Percentiles rank a stretch among this genome's conserved stretches.
Evolutionary conservation across 2,888 invertebrate genomes (phyloP).

Genomic region (Lamproptera curius): DNA sequence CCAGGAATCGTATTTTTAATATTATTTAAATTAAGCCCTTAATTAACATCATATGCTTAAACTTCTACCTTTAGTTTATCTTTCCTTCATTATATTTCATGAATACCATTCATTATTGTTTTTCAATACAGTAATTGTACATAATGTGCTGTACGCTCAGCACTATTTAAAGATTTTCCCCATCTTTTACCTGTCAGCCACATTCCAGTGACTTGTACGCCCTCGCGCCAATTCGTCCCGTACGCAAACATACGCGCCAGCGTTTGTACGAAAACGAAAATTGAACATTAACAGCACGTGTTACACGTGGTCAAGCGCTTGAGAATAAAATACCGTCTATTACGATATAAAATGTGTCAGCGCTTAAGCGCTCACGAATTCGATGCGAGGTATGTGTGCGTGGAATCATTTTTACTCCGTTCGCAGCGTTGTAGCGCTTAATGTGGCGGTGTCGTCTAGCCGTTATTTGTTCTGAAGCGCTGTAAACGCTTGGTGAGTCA

Average conservation of each 20-base stretch:
- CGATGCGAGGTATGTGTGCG: slow-evolving; percentile 10
- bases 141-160: slow-evolving; percentile 25
- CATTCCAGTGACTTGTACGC: slow-evolving; percentile 32
- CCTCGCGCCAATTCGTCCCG: slow-evolving; percentile 36
- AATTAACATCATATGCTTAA: too few species aligned
- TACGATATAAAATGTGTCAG: slow-evolving; percentile 9
- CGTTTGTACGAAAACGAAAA: slow-evolving; percentile 9
- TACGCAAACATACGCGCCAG: slow-evolving; percentile 26
- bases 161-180: slow-evolving; percentile 35
- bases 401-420: slow-evolving; percentile 20
- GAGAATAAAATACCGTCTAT: slow-evolving; percentile 17
- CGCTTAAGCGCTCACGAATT: slow-evolving; percentile 25
- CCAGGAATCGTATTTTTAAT: too few species aligned
- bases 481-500: slow-evolving; percentile 37
- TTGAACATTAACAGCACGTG: slow-evolving; percentile 4
- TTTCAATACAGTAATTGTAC: slow-evolving; percentile 15
- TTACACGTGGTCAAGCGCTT: slow-evolving; percentile 16
- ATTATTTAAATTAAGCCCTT: too few species aligned
- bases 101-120: too few species aligned
- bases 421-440: slow-evolving; percentile 29
- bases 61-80: too few species aligned
- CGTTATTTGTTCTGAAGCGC: slow-evolving; percentile 28
- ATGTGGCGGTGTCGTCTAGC: slow-evolving; percentile 20
- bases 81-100: too few species aligned
- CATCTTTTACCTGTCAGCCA: slow-evolving; percentile 34